Base-by-base conservation (phyloP, 2,113 vertebrate species). In the Oenanthe melanoleuca region DNA sequence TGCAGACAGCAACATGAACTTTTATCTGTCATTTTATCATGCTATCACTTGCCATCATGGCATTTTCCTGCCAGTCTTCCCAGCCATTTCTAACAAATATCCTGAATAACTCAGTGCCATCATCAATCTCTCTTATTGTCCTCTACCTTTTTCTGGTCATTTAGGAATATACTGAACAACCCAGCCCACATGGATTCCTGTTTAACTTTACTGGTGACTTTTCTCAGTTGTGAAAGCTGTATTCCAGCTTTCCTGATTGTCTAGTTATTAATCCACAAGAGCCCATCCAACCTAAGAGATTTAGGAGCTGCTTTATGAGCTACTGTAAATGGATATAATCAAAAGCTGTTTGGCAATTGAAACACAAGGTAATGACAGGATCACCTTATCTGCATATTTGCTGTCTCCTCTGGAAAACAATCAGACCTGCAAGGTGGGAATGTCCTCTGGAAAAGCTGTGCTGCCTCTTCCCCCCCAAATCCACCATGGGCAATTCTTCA, bases 21-120 rank as follows among this genome's bases (percentile, higher is more conserved):
- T 88, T 78, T 57, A 70, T 53, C 86, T 78, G 69, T 47, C 45
- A 34, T 73, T 87, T 89, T 53, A 70, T 56, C 71, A 56, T 24
- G 45, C 77, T 6, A 14, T 37, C 80, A 37, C 66, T 89, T 86
- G 73, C 67, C 44, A 60, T 31, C 60, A 37, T 4, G n/a, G 77
- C 64, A 84, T 70, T 83, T 78, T 72, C 78, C 75, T 60, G 49
- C 25, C 80, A 75, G 47, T 37, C 75, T 60, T 70, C 8, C 4
- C n/a, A 60, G 80, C 44, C 64, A 77, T 8, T 49, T 80, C 59
- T 93, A 65, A 40, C n/a, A 59, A 31, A 40, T 47, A 3, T 37
- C 42, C 56, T 44, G 31, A 77, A 60, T 37, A 86, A 61, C 18
- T 24, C 56, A 8, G 45, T 38, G 44, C 60, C 72, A 80, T 12